Evolutionary conservation across 1,140 invertebrate species (phyloP), one percentile per base, ranked within the genome.

Genomic region (Chionoecetes opilio): DNA sequence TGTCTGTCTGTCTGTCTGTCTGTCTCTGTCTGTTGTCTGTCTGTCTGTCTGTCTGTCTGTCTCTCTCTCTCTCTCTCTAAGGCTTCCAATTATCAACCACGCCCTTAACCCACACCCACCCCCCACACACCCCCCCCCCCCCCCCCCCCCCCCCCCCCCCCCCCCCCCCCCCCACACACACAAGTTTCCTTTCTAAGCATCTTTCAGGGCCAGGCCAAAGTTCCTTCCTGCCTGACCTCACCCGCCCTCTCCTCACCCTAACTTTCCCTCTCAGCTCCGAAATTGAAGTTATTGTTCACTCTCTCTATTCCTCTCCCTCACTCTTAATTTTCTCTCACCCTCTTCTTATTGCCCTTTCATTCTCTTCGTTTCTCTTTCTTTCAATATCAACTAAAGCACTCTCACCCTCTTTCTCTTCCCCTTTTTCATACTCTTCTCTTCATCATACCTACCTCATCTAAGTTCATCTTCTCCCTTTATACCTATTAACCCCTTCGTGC

Each of bases 241-340:
- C 14, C 37, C 5, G 21, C 88, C 31, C 29, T 32, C 26, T 53
- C 11, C 53, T 37, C 35, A 41, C 86, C 26, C 26, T 88, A 35
- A 26, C 86, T 88, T 41, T 88, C n/a, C 26, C 35, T 88, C 86
- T 88, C 37, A 32, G 9, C 85, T 37, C 85, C 9, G 46, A 53
- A 53, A 53, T 53, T 9, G 11, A 53, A 75, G 21, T 75, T n/a
- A 75, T 75, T 75, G 21, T 26, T 75, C 63, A 26, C n/a, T 21
- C 63, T 75, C 21, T 11, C 11, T 75, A 5, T n/a, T 21, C 26
- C 53, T 75, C n/a, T 75, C 63, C n/a, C n/a, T 75, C 63, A n/a
- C n/a, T 75, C 63, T 46, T 75, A n/a, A 26, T 75, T 75, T 75
- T 75, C 21, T 46, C 63, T n/a, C n/a, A n/a, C 63, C 63, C n/a